Percentiles rank a stretch among this genome's conserved stretches.
Conservation (phyloP, 2,888 invertebrate species). For the Aquatica leii region DNA sequence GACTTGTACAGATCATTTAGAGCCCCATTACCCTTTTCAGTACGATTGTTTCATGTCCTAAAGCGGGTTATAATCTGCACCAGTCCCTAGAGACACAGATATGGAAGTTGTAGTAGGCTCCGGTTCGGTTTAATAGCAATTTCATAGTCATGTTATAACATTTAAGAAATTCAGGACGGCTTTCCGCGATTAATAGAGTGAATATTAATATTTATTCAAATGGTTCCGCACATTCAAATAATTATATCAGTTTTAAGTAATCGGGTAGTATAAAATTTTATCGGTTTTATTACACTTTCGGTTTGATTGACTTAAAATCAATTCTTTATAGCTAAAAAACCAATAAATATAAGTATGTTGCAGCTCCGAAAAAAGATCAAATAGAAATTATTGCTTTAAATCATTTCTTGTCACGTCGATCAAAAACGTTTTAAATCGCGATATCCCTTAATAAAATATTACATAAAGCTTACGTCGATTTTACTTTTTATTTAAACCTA, state of each 20-base stretch:
- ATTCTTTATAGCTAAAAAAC: too few relatives aligned
- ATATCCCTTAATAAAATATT: too few relatives aligned
- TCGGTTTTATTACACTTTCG: too few relatives aligned
- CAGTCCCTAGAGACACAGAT: slow-evolving; percentile 36
- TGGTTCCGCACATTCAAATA: slow-evolving; percentile 10
- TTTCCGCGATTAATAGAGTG: slow-evolving; percentile 30
- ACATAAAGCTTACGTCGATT: too few relatives aligned
- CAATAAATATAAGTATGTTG: too few relatives aligned
- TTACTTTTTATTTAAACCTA: too few relatives aligned
- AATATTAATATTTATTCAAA: slow-evolving; percentile 34
- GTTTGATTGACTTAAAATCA: too few relatives aligned
- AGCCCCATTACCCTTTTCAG: slow-evolving; percentile 39
- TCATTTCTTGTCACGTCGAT: too few relatives aligned
- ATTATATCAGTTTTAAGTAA: not conserved
- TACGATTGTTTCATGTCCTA: slow-evolving; percentile 39
- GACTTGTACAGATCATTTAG: slow-evolving; percentile 37
- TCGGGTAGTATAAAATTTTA: too few relatives aligned
- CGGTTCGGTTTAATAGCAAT: slow-evolving; percentile 35
- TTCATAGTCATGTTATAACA: slow-evolving; percentile 29
- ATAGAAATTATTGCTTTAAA: too few relatives aligned
- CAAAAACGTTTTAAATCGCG: too few relatives aligned
- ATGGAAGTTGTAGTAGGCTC: slow-evolving; percentile 36
- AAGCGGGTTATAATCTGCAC: slow-evolving; percentile 40
- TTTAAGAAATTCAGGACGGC: slow-evolving; percentile 32
- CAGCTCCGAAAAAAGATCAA: too few relatives aligned